phyloP scores from a whole-genome alignment of 1,140 invertebrate species.

The Drosophila bocki region DNA sequence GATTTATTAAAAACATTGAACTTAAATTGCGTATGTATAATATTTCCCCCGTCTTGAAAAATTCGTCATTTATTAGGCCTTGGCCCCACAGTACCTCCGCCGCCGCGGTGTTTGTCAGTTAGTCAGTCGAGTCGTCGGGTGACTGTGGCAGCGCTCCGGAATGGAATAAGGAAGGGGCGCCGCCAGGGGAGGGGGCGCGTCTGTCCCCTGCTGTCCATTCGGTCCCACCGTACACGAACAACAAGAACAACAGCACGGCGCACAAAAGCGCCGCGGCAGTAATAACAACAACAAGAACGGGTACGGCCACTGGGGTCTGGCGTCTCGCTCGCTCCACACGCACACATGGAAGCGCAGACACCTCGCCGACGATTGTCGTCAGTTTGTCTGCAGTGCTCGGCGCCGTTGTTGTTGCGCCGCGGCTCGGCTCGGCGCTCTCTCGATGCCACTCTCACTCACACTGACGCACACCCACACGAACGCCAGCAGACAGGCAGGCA shows the following conservation, averaged over 20 bases:
- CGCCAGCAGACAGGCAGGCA: constrained; percentile 40
- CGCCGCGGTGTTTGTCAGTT: constrained; percentile 67
- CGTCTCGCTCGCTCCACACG: constrained; percentile 37
- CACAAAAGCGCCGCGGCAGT: constrained; percentile 66
- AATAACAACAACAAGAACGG: constrained; percentile 39
- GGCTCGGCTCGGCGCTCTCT: constrained; percentile 11
- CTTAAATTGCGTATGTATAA: neutral
- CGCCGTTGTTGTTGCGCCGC: constrained; percentile 45
- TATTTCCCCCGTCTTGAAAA: neutral
- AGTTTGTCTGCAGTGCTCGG: constrained; percentile 79
- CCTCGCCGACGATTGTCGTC: constrained; percentile 80
- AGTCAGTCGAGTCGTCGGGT: constrained; percentile 63
- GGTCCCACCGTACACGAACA: constrained; percentile 65
- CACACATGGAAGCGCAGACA: constrained; percentile 59
- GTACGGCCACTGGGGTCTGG: constrained; percentile 14
- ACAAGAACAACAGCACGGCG: constrained; percentile 37
- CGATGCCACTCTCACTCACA: constrained; percentile 10
- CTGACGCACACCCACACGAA: constrained; percentile 29
- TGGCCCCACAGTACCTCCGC: constrained; percentile 49
- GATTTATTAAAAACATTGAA: neutral
- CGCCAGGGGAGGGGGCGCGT: constrained; percentile 40
- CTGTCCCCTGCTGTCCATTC: constrained; percentile 69
- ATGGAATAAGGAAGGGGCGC: neutral
- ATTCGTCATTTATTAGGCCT: neutral
- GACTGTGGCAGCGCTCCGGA: constrained; percentile 39